Conservation (phyloP, 2,888 invertebrate genomes). For the Oscheius sp. region DNA sequence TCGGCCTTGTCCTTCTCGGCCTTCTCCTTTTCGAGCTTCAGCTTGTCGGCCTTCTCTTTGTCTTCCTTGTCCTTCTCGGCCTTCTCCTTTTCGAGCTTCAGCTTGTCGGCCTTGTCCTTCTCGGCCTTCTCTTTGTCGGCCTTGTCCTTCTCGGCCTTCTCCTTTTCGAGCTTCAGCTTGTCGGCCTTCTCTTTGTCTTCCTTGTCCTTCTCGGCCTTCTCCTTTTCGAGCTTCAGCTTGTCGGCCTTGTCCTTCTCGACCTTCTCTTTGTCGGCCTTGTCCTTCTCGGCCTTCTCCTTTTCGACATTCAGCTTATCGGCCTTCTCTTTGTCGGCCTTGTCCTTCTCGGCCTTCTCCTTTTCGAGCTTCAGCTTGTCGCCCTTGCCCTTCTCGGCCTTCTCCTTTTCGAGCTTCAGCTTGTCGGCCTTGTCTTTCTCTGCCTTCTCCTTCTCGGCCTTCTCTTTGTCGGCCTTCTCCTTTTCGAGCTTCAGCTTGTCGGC, state of each 20-base stretch:
- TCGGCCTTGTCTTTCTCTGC: conserved; percentile 7
- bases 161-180: conserved; percentile 1
- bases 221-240: conserved; percentile 19
- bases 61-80: conserved; percentile 25
- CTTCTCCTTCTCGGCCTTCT: conserved; percentile 26
- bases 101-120: neutral
- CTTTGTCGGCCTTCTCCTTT: conserved; percentile 18
- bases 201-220: conserved; percentile 24
- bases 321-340: conserved; percentile 21
- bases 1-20: conserved; percentile 15
- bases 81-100: conserved; percentile 15
- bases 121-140: conserved; percentile 21
- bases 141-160: conserved; percentile 32
- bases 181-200: conserved; percentile 6
- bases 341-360: conserved; percentile 17
- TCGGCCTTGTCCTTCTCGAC: conserved; percentile 12
- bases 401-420: neutral
- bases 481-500: conserved; percentile 8
- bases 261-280: conserved; percentile 23
- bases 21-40: conserved; percentile 23
- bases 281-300: conserved; percentile 11
- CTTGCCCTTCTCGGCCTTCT: conserved; percentile 9
- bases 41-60: conserved; percentile 8
- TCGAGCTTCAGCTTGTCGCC: conserved; percentile 6
- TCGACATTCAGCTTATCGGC: conserved; percentile 10